A percentile compares a stretch with the other conserved stretches of the same genome.
Evolutionary conservation across 2,797 vertebrate species (phyloP).

Genomic region (Chloroceryle amazona): DNA sequence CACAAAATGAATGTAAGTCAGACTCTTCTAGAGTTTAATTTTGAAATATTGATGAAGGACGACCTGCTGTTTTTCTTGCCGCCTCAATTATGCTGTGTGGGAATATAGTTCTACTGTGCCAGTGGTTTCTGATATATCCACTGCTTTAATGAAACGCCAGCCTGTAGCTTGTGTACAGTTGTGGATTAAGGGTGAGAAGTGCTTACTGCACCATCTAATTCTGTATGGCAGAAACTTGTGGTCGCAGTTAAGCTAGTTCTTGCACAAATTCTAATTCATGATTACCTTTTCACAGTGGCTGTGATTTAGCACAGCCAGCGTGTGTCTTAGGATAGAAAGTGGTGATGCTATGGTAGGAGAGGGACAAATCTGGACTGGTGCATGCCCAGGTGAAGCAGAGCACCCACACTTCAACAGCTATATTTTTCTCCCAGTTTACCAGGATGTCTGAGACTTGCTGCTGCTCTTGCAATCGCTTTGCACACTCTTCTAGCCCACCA

Average conservation of each 20-base stretch:
- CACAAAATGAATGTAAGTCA: slow-evolving; percentile 28
- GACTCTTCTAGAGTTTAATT: slow-evolving; percentile 16
- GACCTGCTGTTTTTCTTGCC: not conserved
- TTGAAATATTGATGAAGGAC: slow-evolving; percentile 41
- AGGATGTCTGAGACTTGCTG: not conserved
- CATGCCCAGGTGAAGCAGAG: fast-evolving
- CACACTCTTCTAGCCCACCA: not conserved
- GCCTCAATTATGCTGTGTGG: slow-evolving; percentile 6
- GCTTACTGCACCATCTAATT: not conserved
- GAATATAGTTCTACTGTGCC: not conserved
- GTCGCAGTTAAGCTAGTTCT: not conserved
- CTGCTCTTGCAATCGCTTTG: not conserved
- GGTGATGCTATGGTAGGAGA: not conserved
- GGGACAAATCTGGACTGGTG: not conserved
- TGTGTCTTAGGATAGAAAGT: not conserved
- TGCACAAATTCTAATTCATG: not conserved
- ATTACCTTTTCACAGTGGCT: not conserved
- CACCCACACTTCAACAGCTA: not conserved
- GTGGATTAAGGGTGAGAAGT: not conserved
- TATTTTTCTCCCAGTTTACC: not conserved
- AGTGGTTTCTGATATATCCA: not conserved
- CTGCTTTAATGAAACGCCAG: not conserved
- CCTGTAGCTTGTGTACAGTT: not conserved
- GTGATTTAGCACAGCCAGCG: not conserved
- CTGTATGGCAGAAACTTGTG: not conserved